Conservation (phyloP, 2,888 invertebrate species). For the Hemicrepidius hirtus region DNA sequence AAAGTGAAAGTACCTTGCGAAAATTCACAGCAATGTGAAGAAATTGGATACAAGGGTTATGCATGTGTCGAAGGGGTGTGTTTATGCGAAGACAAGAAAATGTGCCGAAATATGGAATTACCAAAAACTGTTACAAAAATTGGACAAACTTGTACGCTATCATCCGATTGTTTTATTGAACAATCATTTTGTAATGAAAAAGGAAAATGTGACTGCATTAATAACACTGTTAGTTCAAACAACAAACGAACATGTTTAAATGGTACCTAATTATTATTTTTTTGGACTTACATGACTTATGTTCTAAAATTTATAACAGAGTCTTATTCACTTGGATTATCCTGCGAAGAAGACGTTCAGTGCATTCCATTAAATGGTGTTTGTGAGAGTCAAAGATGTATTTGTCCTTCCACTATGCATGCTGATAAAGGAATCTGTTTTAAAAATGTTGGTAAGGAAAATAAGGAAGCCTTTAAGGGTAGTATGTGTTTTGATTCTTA, state of each 20-base stretch:
- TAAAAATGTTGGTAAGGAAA: conserved; percentile 34
- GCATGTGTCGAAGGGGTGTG: conserved; percentile 89
- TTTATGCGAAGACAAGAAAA: conserved; percentile 89
- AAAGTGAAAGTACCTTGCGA: conserved; percentile 11
- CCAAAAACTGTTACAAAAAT: conserved; percentile 58
- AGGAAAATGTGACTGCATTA: conserved; percentile 59
- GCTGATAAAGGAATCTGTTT: conserved; percentile 53
- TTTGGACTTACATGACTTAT: background rate
- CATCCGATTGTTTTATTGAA: conserved; percentile 61
- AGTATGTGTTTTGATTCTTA: too few relatives aligned
- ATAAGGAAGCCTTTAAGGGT: background rate
- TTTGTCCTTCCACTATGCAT: conserved; percentile 61
- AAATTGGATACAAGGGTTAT: conserved; percentile 83
- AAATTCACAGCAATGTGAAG: conserved; percentile 12
- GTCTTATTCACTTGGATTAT: conserved; percentile 58
- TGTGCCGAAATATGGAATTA: conserved; percentile 85
- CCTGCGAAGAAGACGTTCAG: conserved; percentile 63
- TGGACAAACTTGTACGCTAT: conserved; percentile 59
- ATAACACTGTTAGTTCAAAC: conserved; percentile 56
- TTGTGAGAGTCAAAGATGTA: conserved; percentile 62
- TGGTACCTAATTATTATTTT: conserved; percentile 51
- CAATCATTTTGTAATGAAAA: conserved; percentile 57
- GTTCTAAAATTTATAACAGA: too few relatives aligned
- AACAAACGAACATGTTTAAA: conserved; percentile 62
- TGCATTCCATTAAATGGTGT: conserved; percentile 58